These are phyloP conservation scores for Mantis religiosa DNA, from an alignment of 2,888 invertebrate genomes.

Conservation along the genomic window DNA sequence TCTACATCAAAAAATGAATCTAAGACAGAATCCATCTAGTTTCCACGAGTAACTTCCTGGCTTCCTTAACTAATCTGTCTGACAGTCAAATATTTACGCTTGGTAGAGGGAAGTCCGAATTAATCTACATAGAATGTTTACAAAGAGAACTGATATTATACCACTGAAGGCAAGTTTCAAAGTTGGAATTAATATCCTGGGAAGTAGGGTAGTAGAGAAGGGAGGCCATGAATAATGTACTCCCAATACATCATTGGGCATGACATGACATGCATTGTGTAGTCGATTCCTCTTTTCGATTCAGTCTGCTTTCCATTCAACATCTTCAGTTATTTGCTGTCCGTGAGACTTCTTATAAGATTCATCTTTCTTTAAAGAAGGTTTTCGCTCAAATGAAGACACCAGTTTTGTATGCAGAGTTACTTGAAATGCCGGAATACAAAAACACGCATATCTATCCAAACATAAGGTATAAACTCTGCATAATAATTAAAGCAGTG, in stretches of 20 bases:
- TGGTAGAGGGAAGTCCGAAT: not conserved
- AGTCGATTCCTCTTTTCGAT: not conserved
- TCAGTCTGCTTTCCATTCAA: not conserved
- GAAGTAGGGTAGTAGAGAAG: not conserved
- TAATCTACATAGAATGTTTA: not conserved
- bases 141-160: not conserved
- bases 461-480: not conserved
- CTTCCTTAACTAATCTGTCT: not conserved
- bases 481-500: too few relatives aligned
- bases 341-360: not conserved
- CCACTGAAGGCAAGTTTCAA: not conserved
- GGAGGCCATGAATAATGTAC: not conserved
- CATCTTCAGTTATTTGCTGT: not conserved
- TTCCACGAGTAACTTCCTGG: not conserved
- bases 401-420: not conserved
- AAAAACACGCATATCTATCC: not conserved
- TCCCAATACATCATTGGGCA: not conserved
- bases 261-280: not conserved
- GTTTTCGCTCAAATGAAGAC: not conserved
- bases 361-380: not conserved
- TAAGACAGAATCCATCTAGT: not conserved
- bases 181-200: not conserved
- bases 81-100: not conserved
- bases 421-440: not conserved
- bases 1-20: not conserved